Evolutionary conservation across 2,797 vertebrate genomes (phyloP).

Genomic region (Antrozous pallidus): DNA sequence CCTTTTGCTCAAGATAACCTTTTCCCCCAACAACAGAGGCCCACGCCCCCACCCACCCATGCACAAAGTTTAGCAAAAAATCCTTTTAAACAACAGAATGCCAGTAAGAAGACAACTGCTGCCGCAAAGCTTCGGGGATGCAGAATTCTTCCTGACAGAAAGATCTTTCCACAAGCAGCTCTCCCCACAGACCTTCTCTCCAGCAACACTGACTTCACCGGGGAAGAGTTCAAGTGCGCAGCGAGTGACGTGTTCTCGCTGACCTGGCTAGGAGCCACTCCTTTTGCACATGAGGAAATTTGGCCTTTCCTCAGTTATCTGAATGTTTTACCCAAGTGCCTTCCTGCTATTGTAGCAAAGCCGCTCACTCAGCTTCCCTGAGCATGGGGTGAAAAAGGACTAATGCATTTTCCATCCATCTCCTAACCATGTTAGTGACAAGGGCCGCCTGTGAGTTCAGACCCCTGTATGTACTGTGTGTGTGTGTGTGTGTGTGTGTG

Average conservation of each 20-base stretch:
- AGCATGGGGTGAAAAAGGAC: conserved; percentile 68
- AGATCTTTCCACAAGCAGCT: conserved; percentile 67
- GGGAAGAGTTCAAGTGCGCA: conserved; percentile 65
- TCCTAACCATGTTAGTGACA: conserved; percentile 46
- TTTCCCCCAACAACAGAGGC: neutral
- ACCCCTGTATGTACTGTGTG: neutral
- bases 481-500: neutral
- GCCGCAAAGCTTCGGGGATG: conserved; percentile 55
- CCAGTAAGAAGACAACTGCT: conserved; percentile 37
- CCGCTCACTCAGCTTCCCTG: conserved; percentile 70
- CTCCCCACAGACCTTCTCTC: conserved; percentile 16
- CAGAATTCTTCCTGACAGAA: conserved; percentile 73
- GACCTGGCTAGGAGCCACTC: conserved; percentile 81
- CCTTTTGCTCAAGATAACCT: conserved; percentile 55
- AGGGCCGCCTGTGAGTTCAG: conserved; percentile 53
- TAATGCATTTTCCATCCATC: conserved; percentile 77
- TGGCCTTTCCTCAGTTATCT: conserved; percentile 84
- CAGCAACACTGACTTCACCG: conserved; percentile 60
- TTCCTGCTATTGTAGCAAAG: conserved; percentile 86
- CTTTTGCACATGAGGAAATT: conserved; percentile 83
- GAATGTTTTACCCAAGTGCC: conserved; percentile 85
- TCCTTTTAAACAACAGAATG: conserved; percentile 44
- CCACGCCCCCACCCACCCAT: neutral
- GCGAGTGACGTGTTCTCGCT: conserved; percentile 77
- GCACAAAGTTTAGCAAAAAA: neutral